These are phyloP conservation scores for Dolichallabes microphthalmus DNA, from an alignment of 2,113 vertebrate genomes.

Conservation along the genomic window DNA sequence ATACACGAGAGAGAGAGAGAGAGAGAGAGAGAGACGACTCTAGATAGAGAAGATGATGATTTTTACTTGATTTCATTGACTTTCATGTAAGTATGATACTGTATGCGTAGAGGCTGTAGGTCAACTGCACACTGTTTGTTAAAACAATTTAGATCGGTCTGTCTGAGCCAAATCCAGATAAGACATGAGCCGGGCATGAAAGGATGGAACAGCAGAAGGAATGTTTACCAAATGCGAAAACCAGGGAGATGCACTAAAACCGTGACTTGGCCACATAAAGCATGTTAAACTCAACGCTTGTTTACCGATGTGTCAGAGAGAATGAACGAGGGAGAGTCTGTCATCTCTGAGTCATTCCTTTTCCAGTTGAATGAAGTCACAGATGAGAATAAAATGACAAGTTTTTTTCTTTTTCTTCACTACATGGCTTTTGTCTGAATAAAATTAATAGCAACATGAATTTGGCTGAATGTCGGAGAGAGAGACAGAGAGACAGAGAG, in stretches of 20 bases:
- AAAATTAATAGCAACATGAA: background rate
- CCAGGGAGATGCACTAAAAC: conserved; percentile 6
- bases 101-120: no score
- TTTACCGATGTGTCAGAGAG: background rate
- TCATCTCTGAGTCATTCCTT: conserved; percentile 21
- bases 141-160: no score
- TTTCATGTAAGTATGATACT: background rate
- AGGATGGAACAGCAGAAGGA: background rate
- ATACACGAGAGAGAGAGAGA: background rate
- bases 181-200: background rate
- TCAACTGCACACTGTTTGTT: background rate
- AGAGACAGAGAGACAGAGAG: background rate
- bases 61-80: background rate
- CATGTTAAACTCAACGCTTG: background rate
- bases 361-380: conserved; percentile 15
- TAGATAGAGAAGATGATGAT: background rate
- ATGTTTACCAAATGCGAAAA: conserved; percentile 5
- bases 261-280: conserved; percentile 7
- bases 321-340: background rate
- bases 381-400: background rate
- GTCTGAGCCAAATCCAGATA: background rate
- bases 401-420: background rate
- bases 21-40: no score
- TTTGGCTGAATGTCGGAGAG: background rate
- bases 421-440: background rate